Percentiles rank a stretch among this genome's conserved stretches.
These are phyloP conservation scores for Eonycteris spelaea DNA, from an alignment of 2,113 vertebrate species.

Conservation along the genomic window DNA sequence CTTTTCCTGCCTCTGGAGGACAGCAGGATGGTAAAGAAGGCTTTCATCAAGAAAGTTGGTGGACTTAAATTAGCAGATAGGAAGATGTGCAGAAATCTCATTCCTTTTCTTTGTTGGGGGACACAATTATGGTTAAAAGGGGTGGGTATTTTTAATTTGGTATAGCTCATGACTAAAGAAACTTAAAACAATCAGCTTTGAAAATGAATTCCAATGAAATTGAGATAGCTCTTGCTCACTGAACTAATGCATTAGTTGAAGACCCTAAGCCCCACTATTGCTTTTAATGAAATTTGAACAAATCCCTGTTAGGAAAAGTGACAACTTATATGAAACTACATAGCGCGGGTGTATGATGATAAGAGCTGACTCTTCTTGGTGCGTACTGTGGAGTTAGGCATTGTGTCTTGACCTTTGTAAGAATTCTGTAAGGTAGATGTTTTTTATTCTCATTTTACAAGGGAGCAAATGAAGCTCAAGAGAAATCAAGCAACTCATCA, in stretches of 20 bases:
- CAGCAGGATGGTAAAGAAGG: not conserved
- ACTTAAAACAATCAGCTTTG: not conserved
- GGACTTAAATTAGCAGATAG: not conserved
- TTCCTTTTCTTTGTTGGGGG: not conserved
- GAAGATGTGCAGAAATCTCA: not conserved
- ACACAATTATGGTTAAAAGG: not conserved
- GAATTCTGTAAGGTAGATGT: not conserved
- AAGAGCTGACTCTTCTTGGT: not conserved
- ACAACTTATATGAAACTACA: not conserved
- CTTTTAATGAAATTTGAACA: not conserved
- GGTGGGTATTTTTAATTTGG: not conserved
- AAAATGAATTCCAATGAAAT: constrained; percentile 12
- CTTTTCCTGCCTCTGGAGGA: not conserved
- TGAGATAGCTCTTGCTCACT: not conserved
- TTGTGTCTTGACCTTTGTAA: not conserved
- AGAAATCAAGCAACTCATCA: not conserved
- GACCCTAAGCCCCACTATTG: not conserved
- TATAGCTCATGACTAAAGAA: not conserved
- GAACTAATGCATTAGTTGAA: not conserved
- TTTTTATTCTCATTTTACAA: not conserved
- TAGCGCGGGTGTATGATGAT: not conserved
- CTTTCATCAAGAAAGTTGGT: not conserved
- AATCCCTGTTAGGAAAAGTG: constrained; percentile 21
- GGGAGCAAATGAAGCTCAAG: not conserved
- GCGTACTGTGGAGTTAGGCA: not conserved